These are phyloP conservation scores for Sylvicapra grimmia DNA, from an alignment of 2,113 vertebrate species.

Conservation along the genomic window DNA sequence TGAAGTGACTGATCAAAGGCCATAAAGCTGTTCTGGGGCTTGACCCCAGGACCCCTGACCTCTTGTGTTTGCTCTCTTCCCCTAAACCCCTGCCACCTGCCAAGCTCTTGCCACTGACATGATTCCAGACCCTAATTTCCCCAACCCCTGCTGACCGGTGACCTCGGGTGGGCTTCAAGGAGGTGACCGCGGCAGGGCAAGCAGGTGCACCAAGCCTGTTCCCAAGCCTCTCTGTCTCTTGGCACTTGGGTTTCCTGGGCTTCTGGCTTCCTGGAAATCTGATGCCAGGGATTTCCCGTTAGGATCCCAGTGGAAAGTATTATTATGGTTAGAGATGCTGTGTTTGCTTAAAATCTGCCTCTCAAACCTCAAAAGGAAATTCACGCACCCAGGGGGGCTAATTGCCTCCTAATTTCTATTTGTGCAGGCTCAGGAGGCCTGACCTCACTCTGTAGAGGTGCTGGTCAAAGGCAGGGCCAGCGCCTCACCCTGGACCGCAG, in stretches of 20 bases:
- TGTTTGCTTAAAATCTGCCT: slow-evolving; percentile 64
- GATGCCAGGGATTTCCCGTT: slow-evolving; percentile 37
- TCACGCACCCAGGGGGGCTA: slow-evolving; percentile 42
- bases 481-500: slow-evolving; percentile 67
- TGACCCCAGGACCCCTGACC: background rate
- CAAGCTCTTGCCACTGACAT: background rate
- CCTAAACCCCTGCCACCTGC: background rate
- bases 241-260: background rate
- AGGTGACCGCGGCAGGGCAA: background rate
- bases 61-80: background rate
- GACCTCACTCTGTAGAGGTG: slow-evolving; percentile 53
- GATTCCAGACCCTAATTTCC: background rate
- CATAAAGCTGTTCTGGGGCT: background rate
- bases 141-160: background rate
- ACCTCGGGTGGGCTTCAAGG: background rate
- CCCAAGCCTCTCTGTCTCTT: slow-evolving; percentile 29
- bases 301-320: slow-evolving; percentile 41
- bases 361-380: slow-evolving; percentile 64
- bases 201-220: slow-evolving; percentile 19
- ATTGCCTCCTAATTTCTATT: slow-evolving; percentile 72
- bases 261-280: slow-evolving; percentile 27
- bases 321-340: slow-evolving; percentile 26
- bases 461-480: slow-evolving; percentile 64
- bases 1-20: background rate
- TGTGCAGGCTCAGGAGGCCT: slow-evolving; percentile 40